These are phyloP conservation scores for Epinotia bilunana DNA, from an alignment of 2,888 invertebrate species.

Conservation along the genomic window DNA sequence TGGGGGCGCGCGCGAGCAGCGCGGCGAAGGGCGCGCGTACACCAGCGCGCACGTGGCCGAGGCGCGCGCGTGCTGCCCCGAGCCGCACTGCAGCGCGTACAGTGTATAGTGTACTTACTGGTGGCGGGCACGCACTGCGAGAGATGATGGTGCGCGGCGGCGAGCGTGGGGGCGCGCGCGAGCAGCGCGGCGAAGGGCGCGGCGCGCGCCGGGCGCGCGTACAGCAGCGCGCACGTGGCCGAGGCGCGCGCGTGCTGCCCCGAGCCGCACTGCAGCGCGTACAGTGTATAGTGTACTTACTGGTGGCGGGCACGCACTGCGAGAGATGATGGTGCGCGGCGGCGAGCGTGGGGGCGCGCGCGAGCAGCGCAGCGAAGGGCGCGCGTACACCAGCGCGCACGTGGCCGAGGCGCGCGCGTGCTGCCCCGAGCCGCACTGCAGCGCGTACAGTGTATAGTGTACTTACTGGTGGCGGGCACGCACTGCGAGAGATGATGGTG, in stretches of 20 bases:
- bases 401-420: too few relatives aligned
- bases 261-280: conserved; percentile 89
- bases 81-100: conserved; percentile 89
- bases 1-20: too few relatives aligned
- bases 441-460: too few relatives aligned
- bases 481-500: too few relatives aligned
- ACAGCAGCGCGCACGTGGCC: conserved; percentile 91
- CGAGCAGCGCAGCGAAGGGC: too few relatives aligned
- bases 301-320: conserved; percentile 72
- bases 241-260: conserved; percentile 90
- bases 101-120: conserved; percentile 74
- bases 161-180: conserved; percentile 74
- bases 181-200: conserved; percentile 75
- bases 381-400: too few relatives aligned
- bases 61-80: conserved; percentile 90
- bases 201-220: conserved; percentile 59
- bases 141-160: conserved; percentile 86
- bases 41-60: conserved; percentile 59
- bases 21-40: too few relatives aligned
- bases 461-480: too few relatives aligned
- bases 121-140: conserved; percentile 77
- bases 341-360: conserved; percentile 67
- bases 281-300: conserved; percentile 79
- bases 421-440: too few relatives aligned
- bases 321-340: conserved; percentile 87